Evolutionary conservation across 2,888 invertebrate genomes (phyloP).

Genomic region (Tholera decimalis): DNA sequence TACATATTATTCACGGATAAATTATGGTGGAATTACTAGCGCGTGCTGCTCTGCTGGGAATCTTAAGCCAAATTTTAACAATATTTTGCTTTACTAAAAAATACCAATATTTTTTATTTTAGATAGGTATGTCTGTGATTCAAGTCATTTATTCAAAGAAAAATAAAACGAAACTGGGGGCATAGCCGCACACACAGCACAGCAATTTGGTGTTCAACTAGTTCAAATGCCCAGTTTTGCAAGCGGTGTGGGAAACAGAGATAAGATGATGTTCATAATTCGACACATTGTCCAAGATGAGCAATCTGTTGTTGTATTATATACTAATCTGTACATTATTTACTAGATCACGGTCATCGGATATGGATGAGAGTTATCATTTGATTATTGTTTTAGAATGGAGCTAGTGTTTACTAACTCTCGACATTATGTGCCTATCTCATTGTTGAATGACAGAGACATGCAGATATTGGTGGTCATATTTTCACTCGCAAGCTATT

Average conservation of each 20-base stretch:
- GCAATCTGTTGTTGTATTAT: conserved; percentile 30
- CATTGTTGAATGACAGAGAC: conserved; percentile 23
- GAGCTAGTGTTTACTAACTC: conserved; percentile 48
- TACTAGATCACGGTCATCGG: conserved; percentile 24
- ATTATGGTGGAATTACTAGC: background rate
- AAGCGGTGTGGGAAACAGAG: conserved; percentile 17
- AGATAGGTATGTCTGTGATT: too few relatives aligned
- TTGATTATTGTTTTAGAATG: conserved; percentile 45
- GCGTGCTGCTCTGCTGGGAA: conserved; percentile 7
- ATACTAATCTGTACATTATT: conserved; percentile 17
- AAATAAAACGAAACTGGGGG: background rate
- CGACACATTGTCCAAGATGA: conserved; percentile 35
- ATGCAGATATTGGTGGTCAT: conserved; percentile 1
- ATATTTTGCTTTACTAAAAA: background rate
- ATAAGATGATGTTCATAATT: conserved; percentile 2
- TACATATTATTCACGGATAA: background rate
- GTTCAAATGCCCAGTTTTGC: conserved; percentile 3
- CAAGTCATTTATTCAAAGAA: background rate
- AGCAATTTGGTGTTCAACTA: background rate
- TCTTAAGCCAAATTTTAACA: background rate
- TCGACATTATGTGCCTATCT: background rate
- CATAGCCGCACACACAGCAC: background rate
- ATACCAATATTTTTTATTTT: background rate
- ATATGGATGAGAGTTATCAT: conserved; percentile 49
- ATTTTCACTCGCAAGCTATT: background rate